Evolutionary conservation across 2,113 vertebrate species (phyloP).

Genomic region (Ptilorrhoa leucosticta): DNA sequence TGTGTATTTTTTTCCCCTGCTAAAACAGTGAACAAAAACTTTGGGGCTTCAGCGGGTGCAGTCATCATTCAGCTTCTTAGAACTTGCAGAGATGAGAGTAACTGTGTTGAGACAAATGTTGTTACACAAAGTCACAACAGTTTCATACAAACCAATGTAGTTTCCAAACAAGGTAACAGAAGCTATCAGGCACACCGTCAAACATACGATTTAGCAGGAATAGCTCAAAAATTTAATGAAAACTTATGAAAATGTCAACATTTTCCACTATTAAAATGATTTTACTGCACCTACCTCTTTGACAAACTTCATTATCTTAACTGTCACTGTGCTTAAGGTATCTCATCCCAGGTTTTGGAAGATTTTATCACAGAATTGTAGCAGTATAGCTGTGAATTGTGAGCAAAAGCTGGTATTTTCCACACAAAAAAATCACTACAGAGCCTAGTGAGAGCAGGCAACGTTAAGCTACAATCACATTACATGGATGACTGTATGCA

Average conservation of each 20-base stretch:
- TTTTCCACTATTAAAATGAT: background rate
- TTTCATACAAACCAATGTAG: background rate
- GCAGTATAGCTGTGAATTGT: background rate
- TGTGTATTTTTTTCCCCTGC: background rate
- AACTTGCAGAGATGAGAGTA: background rate
- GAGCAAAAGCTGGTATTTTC: background rate
- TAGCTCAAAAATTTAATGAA: background rate
- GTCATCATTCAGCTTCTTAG: background rate
- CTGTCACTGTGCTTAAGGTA: background rate
- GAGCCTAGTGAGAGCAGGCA: background rate
- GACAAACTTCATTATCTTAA: background rate
- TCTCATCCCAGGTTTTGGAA: background rate
- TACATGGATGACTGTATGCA: background rate
- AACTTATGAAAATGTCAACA: background rate
- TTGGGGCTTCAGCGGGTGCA: background rate
- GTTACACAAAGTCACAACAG: background rate
- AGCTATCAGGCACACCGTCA: background rate
- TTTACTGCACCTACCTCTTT: background rate
- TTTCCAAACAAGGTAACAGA: background rate
- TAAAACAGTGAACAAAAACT: background rate
- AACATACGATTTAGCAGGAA: background rate
- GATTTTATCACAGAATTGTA: background rate
- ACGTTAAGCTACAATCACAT: background rate
- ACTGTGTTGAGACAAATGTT: background rate
- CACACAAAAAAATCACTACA: background rate